phyloP scores from a whole-genome alignment of 2,113 vertebrate genomes.

The Charina bottae region DNA sequence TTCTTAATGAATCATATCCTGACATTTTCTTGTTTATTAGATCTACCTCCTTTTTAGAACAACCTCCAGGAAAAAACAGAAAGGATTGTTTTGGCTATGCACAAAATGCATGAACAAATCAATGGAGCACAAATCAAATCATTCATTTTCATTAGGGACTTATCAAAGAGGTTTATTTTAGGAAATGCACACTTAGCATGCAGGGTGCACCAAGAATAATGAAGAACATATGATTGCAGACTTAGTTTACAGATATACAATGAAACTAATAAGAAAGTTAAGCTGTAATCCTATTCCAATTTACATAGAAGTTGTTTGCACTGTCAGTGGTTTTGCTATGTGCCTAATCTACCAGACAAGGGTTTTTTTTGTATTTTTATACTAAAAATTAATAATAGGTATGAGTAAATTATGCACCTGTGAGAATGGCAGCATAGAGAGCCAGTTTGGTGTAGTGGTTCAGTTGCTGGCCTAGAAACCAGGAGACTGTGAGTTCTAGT shows the following conservation, averaged over 20 bases:
- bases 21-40: slow-evolving; percentile 26
- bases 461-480: background rate
- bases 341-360: background rate
- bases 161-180: slow-evolving; percentile 31
- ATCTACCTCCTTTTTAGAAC: slow-evolving; percentile 2
- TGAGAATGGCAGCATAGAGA: background rate
- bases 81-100: slow-evolving; percentile 26
- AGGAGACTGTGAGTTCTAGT: background rate
- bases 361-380: background rate
- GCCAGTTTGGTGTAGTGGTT: background rate
- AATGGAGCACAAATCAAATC: slow-evolving; percentile 25
- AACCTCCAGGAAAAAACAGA: slow-evolving; percentile 15
- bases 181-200: slow-evolving; percentile 28
- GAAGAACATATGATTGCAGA: slow-evolving; percentile 19
- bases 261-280: background rate
- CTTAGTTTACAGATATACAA: background rate
- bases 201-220: background rate
- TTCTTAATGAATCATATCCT: slow-evolving; percentile 40
- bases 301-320: background rate
- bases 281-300: background rate
- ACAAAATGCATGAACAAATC: slow-evolving; percentile 35
- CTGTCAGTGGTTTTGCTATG: background rate
- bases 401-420: background rate
- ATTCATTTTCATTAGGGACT: slow-evolving; percentile 33
- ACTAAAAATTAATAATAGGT: background rate